Base-by-base conservation (phyloP, 2,888 invertebrate genomes). In the Idaea aversata region DNA sequence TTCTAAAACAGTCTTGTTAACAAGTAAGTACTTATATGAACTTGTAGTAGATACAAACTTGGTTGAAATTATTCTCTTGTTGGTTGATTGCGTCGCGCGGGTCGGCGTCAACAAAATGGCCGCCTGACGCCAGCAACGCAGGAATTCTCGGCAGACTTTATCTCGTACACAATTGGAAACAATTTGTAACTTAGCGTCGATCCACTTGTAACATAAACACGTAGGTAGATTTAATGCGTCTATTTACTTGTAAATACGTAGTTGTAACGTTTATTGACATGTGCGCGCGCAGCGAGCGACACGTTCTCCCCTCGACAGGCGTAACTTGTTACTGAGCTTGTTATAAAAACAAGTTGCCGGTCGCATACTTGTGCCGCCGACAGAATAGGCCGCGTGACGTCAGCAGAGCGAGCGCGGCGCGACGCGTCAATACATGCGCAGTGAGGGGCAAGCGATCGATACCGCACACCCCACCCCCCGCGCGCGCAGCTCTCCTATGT, bases 401-500 rank as follows among this genome's bases (percentile, higher is more conserved):
- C 69, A 70, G 75, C 47, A 47, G 25, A 25, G 25, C 77, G 72
- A 77, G 66, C 72, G 75, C 73, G 74, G 79, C 79, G 81, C 81
- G 81, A 70, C 75, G 71, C 79, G 81, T 78, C 78, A 76, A 75
- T 70, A 65, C 86, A 79, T 83, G 87, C 87, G 86, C 86, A 82
- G 63, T 77, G 70, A 67, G 68, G 36, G 63, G 64, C 63, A 66
- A 13, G 3, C 80, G 83, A 82, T 86, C 86, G 86, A 87, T 80
- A 65, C 63, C 65, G 73, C 71, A 63, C 47, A 13, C 47, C 47
- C 25, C 25, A 3, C 25, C 2, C 25, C 2, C 25, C 25, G 25
- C n/a, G n/a, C n/a, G n/a, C n/a, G n/a, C 25, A 1, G 25, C 25
- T 25, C 63, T 64, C 67, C 71, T 64, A 58, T 67, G 62, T 65